phyloP scores from a whole-genome alignment of 1,140 invertebrate species.

The Pogonus chalceus region DNA sequence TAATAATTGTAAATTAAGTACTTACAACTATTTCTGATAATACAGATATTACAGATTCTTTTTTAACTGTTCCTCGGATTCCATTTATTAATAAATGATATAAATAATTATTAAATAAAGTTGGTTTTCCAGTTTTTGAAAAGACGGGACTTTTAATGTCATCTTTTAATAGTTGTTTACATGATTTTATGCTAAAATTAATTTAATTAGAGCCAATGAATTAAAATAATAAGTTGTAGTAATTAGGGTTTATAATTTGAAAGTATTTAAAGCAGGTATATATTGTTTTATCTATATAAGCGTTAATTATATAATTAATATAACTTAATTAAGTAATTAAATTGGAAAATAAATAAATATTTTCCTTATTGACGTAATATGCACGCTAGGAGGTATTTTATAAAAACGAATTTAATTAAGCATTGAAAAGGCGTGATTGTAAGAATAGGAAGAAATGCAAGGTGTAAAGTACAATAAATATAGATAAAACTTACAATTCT shows the following conservation, averaged over 20 bases:
- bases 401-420: too few relatives aligned
- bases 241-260: slow-evolving; percentile 10
- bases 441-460: neutral
- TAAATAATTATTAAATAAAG: slow-evolving; percentile 42
- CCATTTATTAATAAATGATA: slow-evolving; percentile 58
- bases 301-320: slow-evolving; percentile 8
- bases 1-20: slow-evolving; percentile 22
- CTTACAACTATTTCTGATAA: slow-evolving; percentile 60
- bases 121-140: slow-evolving; percentile 40
- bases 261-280: slow-evolving; percentile 8
- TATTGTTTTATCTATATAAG: slow-evolving; percentile 5
- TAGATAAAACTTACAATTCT: slow-evolving; percentile 49
- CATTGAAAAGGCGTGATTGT: too few relatives aligned
- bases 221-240: slow-evolving; percentile 18
- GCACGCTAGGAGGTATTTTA: too few relatives aligned
- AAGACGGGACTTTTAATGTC: slow-evolving; percentile 42
- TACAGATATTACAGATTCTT: slow-evolving; percentile 54
- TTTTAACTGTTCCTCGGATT: slow-evolving; percentile 55
- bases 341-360: slow-evolving; percentile 4
- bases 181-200: slow-evolving; percentile 44
- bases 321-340: slow-evolving; percentile 7
- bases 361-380: too few relatives aligned
- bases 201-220: too few relatives aligned
- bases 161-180: slow-evolving; percentile 43
- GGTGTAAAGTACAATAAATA: slow-evolving; percentile 7